These are phyloP conservation scores for Cochlearius cochlearius DNA, from an alignment of 2,113 vertebrate genomes.

Conservation along the genomic window DNA sequence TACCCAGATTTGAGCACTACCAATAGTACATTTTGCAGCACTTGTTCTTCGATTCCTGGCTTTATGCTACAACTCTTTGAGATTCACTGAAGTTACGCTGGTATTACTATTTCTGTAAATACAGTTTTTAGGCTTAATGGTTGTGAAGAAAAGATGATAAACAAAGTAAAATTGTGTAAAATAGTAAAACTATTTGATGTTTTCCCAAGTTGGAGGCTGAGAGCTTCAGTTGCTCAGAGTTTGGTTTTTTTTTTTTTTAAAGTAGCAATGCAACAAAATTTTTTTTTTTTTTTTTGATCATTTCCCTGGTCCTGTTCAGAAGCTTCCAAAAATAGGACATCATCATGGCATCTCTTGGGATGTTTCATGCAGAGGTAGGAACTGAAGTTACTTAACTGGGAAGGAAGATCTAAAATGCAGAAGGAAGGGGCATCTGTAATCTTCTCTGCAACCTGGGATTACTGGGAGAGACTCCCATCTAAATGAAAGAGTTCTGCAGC, in stretches of 20 bases:
- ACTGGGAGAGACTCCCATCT: not conserved
- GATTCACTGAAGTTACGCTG: not conserved
- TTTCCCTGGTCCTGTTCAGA: not conserved
- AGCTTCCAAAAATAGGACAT: not conserved
- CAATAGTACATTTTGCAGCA: not conserved
- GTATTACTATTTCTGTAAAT: not conserved
- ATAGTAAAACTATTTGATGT: not conserved
- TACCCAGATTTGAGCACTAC: not conserved
- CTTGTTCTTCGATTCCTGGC: not conserved
- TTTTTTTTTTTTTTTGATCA: not conserved
- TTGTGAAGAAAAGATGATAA: not conserved
- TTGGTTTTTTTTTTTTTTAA: not conserved
- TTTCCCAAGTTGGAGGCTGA: not conserved
- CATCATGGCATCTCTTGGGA: not conserved
- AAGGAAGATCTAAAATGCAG: not conserved
- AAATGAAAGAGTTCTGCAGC: not conserved
- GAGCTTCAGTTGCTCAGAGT: not conserved
- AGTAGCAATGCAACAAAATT: not conserved
- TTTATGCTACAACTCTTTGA: not conserved
- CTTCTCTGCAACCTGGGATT: not conserved
- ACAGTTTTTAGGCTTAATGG: not conserved
- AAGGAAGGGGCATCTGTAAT: accelerated
- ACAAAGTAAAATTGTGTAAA: not conserved
- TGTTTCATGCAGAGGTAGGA: not conserved
- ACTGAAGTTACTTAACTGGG: not conserved